These are phyloP conservation scores for Drosophila repleta DNA, from an alignment of 1,140 invertebrate species.

Conservation along the genomic window DNA sequence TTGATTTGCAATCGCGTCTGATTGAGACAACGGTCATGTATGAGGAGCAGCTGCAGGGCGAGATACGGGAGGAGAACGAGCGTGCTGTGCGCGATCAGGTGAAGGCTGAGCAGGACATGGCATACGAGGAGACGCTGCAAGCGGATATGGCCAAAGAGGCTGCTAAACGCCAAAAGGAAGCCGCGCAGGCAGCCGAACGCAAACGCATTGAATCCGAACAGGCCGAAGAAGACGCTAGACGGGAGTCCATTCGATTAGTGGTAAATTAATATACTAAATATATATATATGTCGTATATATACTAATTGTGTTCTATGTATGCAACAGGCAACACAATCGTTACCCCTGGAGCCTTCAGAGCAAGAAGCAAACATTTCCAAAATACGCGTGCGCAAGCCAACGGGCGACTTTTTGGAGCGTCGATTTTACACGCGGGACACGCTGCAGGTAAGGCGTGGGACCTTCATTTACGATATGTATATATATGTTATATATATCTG, in stretches of 20 bases:
- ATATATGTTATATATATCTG: slow-evolving; percentile 24
- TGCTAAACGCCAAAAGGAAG: slow-evolving; percentile 89
- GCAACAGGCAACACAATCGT: slow-evolving; percentile 85
- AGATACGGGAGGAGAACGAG: slow-evolving; percentile 94
- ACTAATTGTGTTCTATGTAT: background rate
- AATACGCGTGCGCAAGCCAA: slow-evolving; percentile 91
- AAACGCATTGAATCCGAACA: slow-evolving; percentile 89
- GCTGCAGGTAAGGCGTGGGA: slow-evolving; percentile 85
- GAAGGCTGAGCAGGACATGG: slow-evolving; percentile 96
- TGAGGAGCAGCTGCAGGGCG: slow-evolving; percentile 90
- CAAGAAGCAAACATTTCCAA: slow-evolving; percentile 87
- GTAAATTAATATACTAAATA: slow-evolving; percentile 34
- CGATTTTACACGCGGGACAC: slow-evolving; percentile 89
- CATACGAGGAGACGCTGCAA: slow-evolving; percentile 94
- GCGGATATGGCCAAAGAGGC: slow-evolving; percentile 96
- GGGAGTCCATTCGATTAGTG: slow-evolving; percentile 86
- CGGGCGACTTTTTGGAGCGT: slow-evolving; percentile 89
- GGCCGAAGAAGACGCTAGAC: slow-evolving; percentile 88
- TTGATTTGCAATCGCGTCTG: slow-evolving; percentile 93
- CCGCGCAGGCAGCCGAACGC: slow-evolving; percentile 87
- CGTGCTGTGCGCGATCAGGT: slow-evolving; percentile 93
- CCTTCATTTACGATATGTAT: background rate
- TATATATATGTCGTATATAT: background rate
- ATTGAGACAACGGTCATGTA: slow-evolving; percentile 95
- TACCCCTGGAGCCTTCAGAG: slow-evolving; percentile 88